Percentiles rank a stretch among this genome's conserved stretches.
Evolutionary conservation across 2,113 vertebrate genomes (phyloP).

Genomic region (Uria lomvia): DNA sequence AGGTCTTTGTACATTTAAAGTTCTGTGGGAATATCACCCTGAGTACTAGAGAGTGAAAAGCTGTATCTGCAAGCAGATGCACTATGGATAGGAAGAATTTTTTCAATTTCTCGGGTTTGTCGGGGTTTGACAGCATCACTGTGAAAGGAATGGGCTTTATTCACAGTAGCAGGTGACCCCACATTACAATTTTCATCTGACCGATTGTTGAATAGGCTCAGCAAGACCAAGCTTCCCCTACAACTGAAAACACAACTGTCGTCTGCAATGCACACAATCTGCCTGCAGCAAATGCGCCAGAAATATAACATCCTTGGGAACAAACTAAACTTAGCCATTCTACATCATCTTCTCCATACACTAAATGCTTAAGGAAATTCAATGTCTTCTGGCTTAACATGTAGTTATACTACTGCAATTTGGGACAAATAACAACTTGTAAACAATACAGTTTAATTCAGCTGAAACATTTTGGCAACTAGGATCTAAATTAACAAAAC

Average conservation of each 20-base stretch:
- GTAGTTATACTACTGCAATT: background rate
- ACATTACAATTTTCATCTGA: background rate
- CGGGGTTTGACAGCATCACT: background rate
- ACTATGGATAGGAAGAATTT: accelerated
- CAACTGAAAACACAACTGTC: background rate
- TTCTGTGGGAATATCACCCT: background rate
- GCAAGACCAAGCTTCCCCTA: background rate
- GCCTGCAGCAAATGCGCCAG: background rate
- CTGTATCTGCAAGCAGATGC: background rate
- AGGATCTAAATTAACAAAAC: background rate
- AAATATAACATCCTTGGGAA: background rate
- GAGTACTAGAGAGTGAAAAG: background rate
- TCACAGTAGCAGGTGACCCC: background rate
- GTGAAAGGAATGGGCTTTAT: background rate
- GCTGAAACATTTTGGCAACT: background rate
- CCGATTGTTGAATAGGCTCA: background rate
- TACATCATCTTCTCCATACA: background rate
- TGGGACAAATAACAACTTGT: background rate
- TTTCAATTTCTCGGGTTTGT: background rate
- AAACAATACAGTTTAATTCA: background rate
- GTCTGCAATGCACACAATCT: background rate
- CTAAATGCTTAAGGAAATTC: background rate
- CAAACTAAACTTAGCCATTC: background rate
- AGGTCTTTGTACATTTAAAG: background rate
- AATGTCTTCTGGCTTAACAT: background rate